Conservation (phyloP, 1,140 invertebrate species). For the Orchesella cincta region DNA sequence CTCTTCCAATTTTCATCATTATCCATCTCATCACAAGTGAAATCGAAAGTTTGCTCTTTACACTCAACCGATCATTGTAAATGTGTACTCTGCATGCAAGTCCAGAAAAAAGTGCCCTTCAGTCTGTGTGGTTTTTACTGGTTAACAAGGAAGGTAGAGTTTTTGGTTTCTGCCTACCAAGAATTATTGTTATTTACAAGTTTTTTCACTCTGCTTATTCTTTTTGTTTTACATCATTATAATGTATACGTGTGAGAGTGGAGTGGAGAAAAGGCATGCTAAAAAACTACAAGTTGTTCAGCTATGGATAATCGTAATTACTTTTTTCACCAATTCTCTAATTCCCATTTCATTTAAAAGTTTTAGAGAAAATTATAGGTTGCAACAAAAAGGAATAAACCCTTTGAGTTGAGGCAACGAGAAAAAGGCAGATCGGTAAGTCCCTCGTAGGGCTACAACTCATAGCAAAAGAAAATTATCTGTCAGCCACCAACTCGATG, state of each 20-base stretch:
- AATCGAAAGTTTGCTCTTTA: slow-evolving; percentile 9
- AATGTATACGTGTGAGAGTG: too few species aligned
- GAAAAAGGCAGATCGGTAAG: slow-evolving; percentile 21
- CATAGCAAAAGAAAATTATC: slow-evolving; percentile 7
- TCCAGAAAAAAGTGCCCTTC: too few species aligned
- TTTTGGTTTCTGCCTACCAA: slow-evolving; percentile 22
- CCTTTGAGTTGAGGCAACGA: slow-evolving; percentile 3
- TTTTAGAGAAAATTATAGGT: slow-evolving; percentile 32
- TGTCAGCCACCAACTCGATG: not conserved
- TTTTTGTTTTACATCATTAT: not conserved
- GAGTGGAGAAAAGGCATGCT: not conserved
- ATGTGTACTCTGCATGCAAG: too few species aligned
- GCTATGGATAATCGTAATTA: slow-evolving; percentile 20
- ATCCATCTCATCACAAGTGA: not conserved
- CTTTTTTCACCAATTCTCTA: slow-evolving; percentile 33
- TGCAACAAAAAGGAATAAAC: slow-evolving; percentile 11
- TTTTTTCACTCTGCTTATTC: not conserved
- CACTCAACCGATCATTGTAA: not conserved
- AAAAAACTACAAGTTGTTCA: not conserved
- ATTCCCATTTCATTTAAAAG: slow-evolving; percentile 13
- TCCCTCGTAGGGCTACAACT: slow-evolving; percentile 16
- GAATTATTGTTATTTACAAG: slow-evolving; percentile 1
- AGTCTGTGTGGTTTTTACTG: too few species aligned
- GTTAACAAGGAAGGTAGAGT: too few species aligned
- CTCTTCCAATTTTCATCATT: not conserved